A percentile compares a stretch with the other conserved stretches of the same genome.
Conservation (phyloP, 2,797 vertebrate species). For the Typhlichthys subterraneus region DNA sequence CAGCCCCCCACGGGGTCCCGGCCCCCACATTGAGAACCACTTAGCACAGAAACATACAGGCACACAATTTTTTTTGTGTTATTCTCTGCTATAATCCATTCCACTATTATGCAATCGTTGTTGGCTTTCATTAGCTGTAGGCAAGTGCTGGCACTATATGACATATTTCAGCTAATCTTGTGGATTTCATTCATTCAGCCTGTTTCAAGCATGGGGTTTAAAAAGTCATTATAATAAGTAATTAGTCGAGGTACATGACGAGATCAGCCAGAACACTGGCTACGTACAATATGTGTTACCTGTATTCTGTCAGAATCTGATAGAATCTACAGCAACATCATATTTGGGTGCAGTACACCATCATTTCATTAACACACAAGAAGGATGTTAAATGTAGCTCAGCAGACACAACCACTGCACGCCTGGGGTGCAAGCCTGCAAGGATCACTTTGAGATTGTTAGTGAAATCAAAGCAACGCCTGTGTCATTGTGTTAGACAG, state of each 20-base stretch:
- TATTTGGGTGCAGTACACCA: too few species aligned
- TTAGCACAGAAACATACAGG: background rate
- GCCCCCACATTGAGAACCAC: too few species aligned
- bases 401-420: too few species aligned
- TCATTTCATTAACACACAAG: too few species aligned
- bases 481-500: too few species aligned
- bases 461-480: too few species aligned
- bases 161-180: background rate
- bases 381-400: too few species aligned
- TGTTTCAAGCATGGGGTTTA: background rate
- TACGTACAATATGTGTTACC: background rate
- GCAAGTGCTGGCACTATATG: background rate
- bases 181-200: background rate
- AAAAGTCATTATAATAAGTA: background rate
- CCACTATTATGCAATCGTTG: constrained; percentile 5
- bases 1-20: too few species aligned
- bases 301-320: background rate
- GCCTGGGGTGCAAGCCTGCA: too few species aligned
- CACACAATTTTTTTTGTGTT: background rate
- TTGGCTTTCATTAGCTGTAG: constrained; percentile 2
- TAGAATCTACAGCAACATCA: too few species aligned
- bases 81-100: background rate
- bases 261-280: background rate
- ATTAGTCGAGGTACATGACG: background rate
- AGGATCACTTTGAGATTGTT: too few species aligned